Conservation (phyloP, 2,797 vertebrate genomes). For the Ispidina picta region DNA sequence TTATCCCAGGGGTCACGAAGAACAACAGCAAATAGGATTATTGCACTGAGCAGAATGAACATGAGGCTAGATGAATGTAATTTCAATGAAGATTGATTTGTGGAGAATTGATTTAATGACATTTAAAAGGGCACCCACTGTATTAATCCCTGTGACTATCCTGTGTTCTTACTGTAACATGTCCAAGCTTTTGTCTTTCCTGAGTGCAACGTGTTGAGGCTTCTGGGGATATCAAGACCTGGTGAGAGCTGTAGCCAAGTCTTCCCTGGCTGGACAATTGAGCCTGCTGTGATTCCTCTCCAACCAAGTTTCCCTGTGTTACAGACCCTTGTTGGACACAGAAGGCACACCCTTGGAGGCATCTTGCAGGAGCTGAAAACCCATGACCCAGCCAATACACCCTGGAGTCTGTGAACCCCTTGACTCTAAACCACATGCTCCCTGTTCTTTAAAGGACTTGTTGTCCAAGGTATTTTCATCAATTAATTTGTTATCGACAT, state of each 20-base stretch:
- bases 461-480: not conserved
- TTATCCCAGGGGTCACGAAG: not conserved
- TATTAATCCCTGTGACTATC: not conserved
- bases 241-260: not conserved
- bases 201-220: not conserved
- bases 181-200: not conserved
- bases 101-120: not conserved
- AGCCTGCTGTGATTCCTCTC: not conserved
- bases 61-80: not conserved
- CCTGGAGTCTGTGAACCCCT: not conserved
- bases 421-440: not conserved
- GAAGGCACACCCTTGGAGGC: not conserved
- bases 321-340: not conserved
- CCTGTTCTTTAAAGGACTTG: not conserved
- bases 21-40: not conserved
- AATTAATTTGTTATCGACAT: not conserved
- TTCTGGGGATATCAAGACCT: not conserved
- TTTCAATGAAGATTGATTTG: constrained; percentile 24
- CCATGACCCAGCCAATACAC: rapidly evolving
- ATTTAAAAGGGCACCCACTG: not conserved
- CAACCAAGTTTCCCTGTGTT: not conserved
- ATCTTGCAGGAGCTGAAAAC: not conserved
- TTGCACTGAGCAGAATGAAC: not conserved
- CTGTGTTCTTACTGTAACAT: not conserved
- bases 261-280: not conserved